Evolutionary conservation across 2,113 vertebrate genomes (phyloP), one percentile per base, ranked within the genome.

Genomic region (Rhabdomys dilectus): DNA sequence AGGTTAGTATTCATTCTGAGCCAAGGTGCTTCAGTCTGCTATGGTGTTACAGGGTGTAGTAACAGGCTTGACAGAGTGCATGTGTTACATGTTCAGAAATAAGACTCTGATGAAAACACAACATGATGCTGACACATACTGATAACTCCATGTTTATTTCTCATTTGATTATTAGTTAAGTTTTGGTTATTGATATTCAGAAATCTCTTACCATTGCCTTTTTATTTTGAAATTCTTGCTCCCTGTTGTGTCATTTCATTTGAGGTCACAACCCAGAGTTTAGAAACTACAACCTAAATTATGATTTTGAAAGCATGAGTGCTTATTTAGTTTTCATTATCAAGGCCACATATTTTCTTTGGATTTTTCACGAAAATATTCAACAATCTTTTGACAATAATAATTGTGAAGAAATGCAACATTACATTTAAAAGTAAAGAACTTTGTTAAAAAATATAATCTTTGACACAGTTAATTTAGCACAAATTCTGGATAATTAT

Each of bases 301-400:
- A 70, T 51, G 36, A 13, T 93, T 93, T 81, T 86, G n/a, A 87
- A 77, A 68, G 70, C 24, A 92, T 85, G 80, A 56, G 31, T 66
- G 22, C 19, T 45, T 64, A 15, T 72, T 82, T 45, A 21, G 31
- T 62, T 94, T 42, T 93, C 45, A 76, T 58, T 89, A 78, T 24
- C 16, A 24, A 86, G 31, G 75, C 15, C 76, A 5, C 68, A 91
- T 21, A 62, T 72, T 87, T 89, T 64, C 34, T 96, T 91, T 39
- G 2, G 45, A 19, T 88, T 92, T 95, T 91, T 90, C 22, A 53
- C 19, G 62, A 91, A 75, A 93, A 6, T 15, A 91, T 91, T 85
- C 51, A 13, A 93, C 70, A 21, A 10, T 81, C 29, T 85, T 6
- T 22, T 62, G 22, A 85, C 58, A 89, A 16, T 6, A 91, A 80